Percentiles rank a stretch among this genome's conserved stretches.
Evolutionary conservation across 2,888 invertebrate species (phyloP).

Genomic region (Horisme vitalbata): DNA sequence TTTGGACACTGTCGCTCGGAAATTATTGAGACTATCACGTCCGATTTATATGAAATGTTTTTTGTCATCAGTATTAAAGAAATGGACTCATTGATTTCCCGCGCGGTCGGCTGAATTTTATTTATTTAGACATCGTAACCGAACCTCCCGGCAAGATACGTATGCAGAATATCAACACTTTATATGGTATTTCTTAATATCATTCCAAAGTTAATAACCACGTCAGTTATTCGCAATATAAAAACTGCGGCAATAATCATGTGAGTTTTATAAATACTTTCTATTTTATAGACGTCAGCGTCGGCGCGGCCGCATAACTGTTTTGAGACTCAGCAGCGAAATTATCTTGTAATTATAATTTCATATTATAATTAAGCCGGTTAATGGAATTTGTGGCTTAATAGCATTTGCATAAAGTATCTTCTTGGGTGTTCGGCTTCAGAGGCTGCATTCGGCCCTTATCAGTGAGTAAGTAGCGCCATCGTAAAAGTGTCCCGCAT

Average conservation of each 20-base stretch:
- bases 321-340: conserved; percentile 72
- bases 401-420: conserved; percentile 67
- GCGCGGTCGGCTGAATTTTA: conserved; percentile 65
- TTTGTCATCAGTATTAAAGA: conserved; percentile 60
- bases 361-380: conserved; percentile 69
- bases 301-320: conserved; percentile 69
- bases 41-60: conserved; percentile 61
- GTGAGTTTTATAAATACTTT: conserved; percentile 62
- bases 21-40: conserved; percentile 76
- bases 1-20: conserved; percentile 74
- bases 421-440: conserved; percentile 65
- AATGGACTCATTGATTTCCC: conserved; percentile 75
- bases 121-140: conserved; percentile 56
- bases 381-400: conserved; percentile 72
- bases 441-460: conserved; percentile 62
- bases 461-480: conserved; percentile 79
- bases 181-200: conserved; percentile 77
- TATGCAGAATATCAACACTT: conserved; percentile 51
- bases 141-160: conserved; percentile 44
- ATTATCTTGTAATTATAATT: conserved; percentile 81
- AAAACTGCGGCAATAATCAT: conserved; percentile 53
- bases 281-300: conserved; percentile 65
- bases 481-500: conserved; percentile 82
- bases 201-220: conserved; percentile 68
- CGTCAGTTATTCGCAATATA: conserved; percentile 50